A percentile compares a stretch with the other conserved stretches of the same genome.
phyloP scores from a whole-genome alignment of 2,888 invertebrate species.

The Sminthurides aquaticus region DNA sequence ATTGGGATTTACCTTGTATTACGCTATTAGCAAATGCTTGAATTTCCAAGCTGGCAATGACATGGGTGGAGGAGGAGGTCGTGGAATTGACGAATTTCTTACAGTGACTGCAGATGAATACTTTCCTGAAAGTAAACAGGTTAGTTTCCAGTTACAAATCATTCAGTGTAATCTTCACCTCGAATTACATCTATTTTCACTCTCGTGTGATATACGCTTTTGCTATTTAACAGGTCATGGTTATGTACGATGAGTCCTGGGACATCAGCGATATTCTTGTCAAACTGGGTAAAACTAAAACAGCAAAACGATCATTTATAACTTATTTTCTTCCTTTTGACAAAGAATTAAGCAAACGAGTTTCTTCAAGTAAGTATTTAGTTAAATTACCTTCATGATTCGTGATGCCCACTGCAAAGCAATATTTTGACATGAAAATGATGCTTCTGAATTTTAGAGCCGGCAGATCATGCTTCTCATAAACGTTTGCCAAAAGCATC shows the following conservation, averaged over 20 bases:
- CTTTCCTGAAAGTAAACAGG: slow-evolving; percentile 18
- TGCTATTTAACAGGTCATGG: slow-evolving; percentile 27
- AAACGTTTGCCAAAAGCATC: slow-evolving; percentile 34
- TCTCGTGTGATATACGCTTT: background rate
- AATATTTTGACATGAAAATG: background rate
- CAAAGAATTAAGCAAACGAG: slow-evolving; percentile 19
- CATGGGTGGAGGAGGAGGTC: slow-evolving; percentile 21
- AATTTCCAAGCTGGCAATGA: slow-evolving; percentile 16
- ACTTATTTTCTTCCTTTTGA: slow-evolving; percentile 39
- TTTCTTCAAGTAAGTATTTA: slow-evolving; percentile 21
- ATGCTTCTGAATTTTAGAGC: slow-evolving; percentile 19
- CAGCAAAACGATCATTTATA: slow-evolving; percentile 34
- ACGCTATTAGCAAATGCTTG: slow-evolving; percentile 26
- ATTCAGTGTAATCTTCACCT: background rate
- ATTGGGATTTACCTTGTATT: slow-evolving; percentile 27
- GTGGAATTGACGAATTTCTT: slow-evolving; percentile 35
- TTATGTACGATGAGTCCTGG: slow-evolving; percentile 41
- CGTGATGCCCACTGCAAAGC: too few species aligned
- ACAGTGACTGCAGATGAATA: slow-evolving; percentile 34
- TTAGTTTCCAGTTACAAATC: too few species aligned
- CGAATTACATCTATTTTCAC: background rate
- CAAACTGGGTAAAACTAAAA: slow-evolving; percentile 27
- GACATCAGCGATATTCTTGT: slow-evolving; percentile 36
- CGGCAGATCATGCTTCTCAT: slow-evolving; percentile 35
- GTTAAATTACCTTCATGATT: background rate